A percentile compares a stretch with the other conserved stretches of the same genome.
Conservation (phyloP, 2,888 invertebrate species). For the Agrochola litura region DNA sequence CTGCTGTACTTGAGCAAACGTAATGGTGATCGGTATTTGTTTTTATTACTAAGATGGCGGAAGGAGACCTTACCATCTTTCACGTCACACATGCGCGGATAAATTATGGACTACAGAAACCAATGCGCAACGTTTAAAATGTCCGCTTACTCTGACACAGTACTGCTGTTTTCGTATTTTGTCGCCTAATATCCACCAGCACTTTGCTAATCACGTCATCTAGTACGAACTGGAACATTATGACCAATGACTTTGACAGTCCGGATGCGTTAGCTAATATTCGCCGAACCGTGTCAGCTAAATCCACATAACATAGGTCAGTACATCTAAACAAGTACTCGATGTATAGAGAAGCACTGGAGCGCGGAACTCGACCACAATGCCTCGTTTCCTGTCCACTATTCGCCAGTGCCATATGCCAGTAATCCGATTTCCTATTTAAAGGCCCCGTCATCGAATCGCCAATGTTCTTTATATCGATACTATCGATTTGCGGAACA, state of each 20-base stretch:
- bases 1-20: background rate
- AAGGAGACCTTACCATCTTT: background rate
- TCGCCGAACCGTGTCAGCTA: slow-evolving; percentile 60
- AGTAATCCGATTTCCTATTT: slow-evolving; percentile 72
- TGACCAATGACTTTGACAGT: slow-evolving; percentile 44
- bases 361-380: slow-evolving; percentile 71
- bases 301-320: slow-evolving; percentile 64
- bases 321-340: slow-evolving; percentile 54
- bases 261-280: slow-evolving; percentile 49
- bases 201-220: slow-evolving; percentile 26
- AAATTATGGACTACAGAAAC: background rate
- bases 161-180: background rate
- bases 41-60: too few species aligned
- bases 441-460: slow-evolving; percentile 55
- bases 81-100: too few species aligned
- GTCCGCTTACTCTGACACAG: background rate
- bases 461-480: slow-evolving; percentile 57
- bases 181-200: background rate
- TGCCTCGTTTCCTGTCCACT: slow-evolving; percentile 72
- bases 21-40: too few species aligned
- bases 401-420: slow-evolving; percentile 68
- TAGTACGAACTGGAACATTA: slow-evolving; percentile 5
- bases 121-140: background rate
- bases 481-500: slow-evolving; percentile 48
- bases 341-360: slow-evolving; percentile 62